Evolutionary conservation across 2,888 invertebrate genomes (phyloP).

Genomic region (Pasiphila rectangulata): DNA sequence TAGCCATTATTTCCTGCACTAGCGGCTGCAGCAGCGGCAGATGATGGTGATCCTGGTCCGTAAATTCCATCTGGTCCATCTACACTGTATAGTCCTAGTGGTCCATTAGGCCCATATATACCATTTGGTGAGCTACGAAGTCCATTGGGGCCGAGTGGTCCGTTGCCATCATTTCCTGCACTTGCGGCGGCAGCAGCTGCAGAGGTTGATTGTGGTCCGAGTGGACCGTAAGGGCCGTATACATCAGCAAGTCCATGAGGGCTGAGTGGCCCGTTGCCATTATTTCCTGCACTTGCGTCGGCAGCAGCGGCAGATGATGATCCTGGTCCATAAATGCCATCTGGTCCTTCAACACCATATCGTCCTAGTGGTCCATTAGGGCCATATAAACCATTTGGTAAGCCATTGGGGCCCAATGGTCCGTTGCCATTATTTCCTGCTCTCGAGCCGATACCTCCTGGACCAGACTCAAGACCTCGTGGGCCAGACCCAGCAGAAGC

Average conservation of each 20-base stretch:
- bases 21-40: background rate
- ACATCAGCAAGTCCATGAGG: no score
- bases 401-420: conserved; percentile 12
- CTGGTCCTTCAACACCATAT: conserved; percentile 6
- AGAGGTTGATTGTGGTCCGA: background rate
- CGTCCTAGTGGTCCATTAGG: no score
- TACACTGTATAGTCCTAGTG: background rate
- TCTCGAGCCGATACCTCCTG: background rate
- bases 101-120: background rate
- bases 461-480: background rate
- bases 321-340: background rate
- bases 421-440: background rate
- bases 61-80: background rate
- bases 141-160: no score
- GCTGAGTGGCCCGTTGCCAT: no score
- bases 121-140: no score
- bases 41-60: background rate
- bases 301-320: background rate
- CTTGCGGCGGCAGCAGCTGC: background rate
- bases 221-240: background rate
- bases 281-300: background rate
- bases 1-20: background rate
- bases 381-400: no score
- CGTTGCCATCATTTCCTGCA: no score
- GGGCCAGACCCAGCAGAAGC: background rate